Base-by-base conservation (phyloP, 2,888 invertebrate species). In the Tricholauxania praeusta region DNA sequence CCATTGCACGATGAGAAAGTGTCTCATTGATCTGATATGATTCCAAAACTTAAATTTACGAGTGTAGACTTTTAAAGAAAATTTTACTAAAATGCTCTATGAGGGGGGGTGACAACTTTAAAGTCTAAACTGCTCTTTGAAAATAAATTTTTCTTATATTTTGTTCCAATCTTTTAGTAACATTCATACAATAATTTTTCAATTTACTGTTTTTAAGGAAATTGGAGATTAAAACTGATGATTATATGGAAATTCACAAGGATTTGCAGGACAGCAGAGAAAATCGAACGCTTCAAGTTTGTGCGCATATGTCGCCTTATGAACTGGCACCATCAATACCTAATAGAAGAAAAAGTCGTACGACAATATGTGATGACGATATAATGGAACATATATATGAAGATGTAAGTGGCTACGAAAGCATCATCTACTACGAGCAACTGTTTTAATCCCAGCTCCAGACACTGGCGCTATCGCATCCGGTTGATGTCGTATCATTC, bases 371-470 rank as follows among this genome's bases (percentile, higher is more conserved):
- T 17, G 62, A 19, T 12, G 70, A 70, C 7, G 63, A 63, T 47
- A 19, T 55, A 15, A 55, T 67, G 32, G 19, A 22, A 68, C 49
- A 59, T 1, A 3, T 52, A 12, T 57, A 59, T 10, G 53, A 14
- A 57, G 55, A n/a, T 14, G 68, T 12, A 69, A 62, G 77, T 28
- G 62, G 73, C 4, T 81, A 81, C 57, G 80, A 82, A 63, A 72
- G 76, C 10, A 64, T 81, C 10, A 78, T 82, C 39, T 10, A 81
- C 51, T 81, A 82, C 32, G 81, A 82, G 63, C 78, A 81, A 39
- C 74, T 81, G 4, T 12, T 22, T 48, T 76, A 55, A 75, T 12
- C 39, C 4, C 28, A 28, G 28, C 28, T 3, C 4, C 28, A 28
- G 28, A 28, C 28, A 28, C 28, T 28, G 1, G 10, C 28, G 0